These are phyloP conservation scores for Phrynosoma blainvillii DNA, from an alignment of 2,113 vertebrate genomes.

Conservation along the genomic window DNA sequence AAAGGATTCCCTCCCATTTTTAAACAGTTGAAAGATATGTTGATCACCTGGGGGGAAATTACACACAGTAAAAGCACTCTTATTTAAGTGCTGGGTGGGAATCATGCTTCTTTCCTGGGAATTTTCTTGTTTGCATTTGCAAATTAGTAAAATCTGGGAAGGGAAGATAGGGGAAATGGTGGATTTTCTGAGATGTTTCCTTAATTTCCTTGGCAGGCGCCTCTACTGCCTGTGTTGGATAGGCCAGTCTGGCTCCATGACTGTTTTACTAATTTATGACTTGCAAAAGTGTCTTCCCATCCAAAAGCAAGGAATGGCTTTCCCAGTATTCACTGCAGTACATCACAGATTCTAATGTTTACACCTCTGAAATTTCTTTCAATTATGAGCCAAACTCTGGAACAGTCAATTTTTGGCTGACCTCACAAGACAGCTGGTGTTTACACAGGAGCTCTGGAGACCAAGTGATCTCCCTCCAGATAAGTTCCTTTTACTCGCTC, in stretches of 20 bases:
- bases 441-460: slow-evolving; percentile 41
- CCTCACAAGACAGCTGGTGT: slow-evolving; percentile 5
- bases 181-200: neutral
- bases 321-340: neutral
- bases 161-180: neutral
- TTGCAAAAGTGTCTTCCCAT: neutral
- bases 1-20: neutral
- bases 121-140: neutral
- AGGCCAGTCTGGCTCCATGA: neutral
- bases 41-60: neutral
- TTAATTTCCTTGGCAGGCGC: too few relatives aligned
- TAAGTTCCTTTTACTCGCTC: slow-evolving; percentile 15
- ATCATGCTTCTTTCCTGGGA: neutral
- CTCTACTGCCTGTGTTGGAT: neutral
- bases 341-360: neutral
- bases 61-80: neutral
- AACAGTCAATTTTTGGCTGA: slow-evolving; percentile 24
- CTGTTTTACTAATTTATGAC: neutral
- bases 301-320: neutral
- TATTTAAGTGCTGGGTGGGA: neutral
- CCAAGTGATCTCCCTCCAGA: neutral
- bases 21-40: neutral
- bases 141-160: neutral
- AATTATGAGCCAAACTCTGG: neutral
- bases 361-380: neutral